A percentile compares a stretch with the other conserved stretches of the same genome.
phyloP scores from a whole-genome alignment of 2,797 vertebrate species.

The Pseudotriccus pelzelni region DNA sequence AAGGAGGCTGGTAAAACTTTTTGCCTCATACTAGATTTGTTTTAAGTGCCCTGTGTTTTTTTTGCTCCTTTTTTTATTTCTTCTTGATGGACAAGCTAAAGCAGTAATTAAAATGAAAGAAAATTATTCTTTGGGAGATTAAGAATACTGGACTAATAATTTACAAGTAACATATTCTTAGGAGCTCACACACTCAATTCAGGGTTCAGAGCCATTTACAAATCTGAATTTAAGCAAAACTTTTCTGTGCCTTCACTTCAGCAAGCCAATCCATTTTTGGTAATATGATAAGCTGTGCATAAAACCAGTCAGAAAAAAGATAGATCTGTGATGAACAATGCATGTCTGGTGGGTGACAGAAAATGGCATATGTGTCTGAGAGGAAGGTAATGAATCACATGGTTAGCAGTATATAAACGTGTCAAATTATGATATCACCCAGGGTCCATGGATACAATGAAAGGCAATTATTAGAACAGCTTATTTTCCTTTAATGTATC shows the following conservation, averaged over 20 bases:
- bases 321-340: not conserved
- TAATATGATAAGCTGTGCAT: not conserved
- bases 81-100: not conserved
- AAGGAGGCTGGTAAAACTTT: not conserved
- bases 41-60: not conserved
- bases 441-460: not conserved
- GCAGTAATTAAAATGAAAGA: not conserved
- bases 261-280: not conserved
- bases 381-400: not conserved
- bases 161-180: not conserved
- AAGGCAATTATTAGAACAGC: not conserved
- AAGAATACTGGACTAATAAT: not conserved
- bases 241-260: not conserved
- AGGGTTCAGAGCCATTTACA: not conserved
- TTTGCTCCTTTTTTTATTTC: not conserved
- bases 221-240: not conserved
- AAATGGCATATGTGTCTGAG: not conserved
- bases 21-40: not conserved
- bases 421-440: not conserved
- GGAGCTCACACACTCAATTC: not conserved
- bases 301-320: not conserved
- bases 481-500: not conserved
- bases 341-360: not conserved
- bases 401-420: rapidly evolving
- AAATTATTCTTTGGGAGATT: not conserved